phyloP scores from a whole-genome alignment of 2,797 vertebrate genomes.

The Dicrostonyx torquatus region DNA sequence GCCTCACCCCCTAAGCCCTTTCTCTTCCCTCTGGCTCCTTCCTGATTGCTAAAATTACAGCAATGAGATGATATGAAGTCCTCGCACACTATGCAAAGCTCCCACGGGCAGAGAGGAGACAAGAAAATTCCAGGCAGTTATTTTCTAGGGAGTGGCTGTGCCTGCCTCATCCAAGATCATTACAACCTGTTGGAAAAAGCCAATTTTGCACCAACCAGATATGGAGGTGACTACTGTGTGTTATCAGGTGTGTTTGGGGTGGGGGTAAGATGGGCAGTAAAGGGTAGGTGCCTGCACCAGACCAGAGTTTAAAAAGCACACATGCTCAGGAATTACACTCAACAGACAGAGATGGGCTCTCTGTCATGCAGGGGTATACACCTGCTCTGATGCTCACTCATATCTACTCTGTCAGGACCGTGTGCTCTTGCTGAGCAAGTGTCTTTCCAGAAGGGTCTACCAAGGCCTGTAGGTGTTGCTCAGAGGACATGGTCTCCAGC shows the following conservation, averaged over 20 bases:
- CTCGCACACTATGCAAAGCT: not conserved
- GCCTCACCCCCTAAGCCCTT: not conserved
- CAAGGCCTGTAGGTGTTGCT: not conserved
- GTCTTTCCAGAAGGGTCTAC: not conserved
- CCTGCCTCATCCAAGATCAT: not conserved
- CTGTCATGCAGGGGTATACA: not conserved
- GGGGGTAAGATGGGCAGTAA: not conserved
- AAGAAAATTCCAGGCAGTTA: not conserved
- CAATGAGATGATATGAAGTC: not conserved
- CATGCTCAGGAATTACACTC: too few relatives aligned
- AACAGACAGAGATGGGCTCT: not conserved
- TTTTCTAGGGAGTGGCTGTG: not conserved
- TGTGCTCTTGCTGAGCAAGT: not conserved
- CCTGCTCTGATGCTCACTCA: not conserved
- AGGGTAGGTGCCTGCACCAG: not conserved
- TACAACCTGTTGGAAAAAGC: not conserved
- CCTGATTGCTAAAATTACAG: not conserved
- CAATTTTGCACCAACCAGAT: not conserved
- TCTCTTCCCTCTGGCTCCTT: not conserved
- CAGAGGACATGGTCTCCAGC: not conserved
- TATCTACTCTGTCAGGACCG: not conserved
- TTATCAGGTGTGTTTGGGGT: not conserved
- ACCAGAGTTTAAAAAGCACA: not conserved
- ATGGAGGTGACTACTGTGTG: not conserved
- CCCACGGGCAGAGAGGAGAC: not conserved